Evolutionary conservation across 2,797 vertebrate genomes (phyloP).

Genomic region (Poecile montanus): DNA sequence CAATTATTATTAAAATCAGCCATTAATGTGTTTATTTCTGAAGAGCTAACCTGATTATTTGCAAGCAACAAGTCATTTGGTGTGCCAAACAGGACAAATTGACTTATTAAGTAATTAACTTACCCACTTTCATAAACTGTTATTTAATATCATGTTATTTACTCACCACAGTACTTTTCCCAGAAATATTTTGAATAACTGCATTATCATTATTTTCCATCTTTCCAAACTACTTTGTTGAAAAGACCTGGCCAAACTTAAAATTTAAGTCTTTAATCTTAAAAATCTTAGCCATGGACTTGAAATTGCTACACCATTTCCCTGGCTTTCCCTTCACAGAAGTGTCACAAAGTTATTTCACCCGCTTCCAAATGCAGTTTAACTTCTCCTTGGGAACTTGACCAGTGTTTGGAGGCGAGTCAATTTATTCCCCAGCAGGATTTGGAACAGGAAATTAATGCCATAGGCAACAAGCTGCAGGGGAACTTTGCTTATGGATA

Average conservation of each 20-base stretch:
- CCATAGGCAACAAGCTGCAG: background rate
- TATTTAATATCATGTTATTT: background rate
- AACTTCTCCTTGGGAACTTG: background rate
- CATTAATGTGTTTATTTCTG: background rate
- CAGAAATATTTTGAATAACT: background rate
- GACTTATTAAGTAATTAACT: background rate
- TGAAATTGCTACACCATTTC: background rate
- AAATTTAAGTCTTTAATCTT: background rate
- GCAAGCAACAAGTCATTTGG: background rate
- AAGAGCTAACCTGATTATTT: background rate
- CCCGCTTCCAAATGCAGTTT: background rate
- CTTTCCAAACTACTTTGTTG: background rate
- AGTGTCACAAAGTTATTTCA: background rate
- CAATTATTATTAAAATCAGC: background rate
- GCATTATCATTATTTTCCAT: background rate
- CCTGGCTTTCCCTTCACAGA: background rate
- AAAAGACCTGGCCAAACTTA: background rate
- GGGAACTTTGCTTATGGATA: background rate
- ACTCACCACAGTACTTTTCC: background rate
- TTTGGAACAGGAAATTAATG: conserved; percentile 5
- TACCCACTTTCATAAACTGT: background rate
- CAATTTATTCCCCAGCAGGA: background rate
- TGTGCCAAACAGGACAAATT: background rate
- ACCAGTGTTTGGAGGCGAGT: background rate
- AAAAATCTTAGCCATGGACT: background rate